Conservation (phyloP, 2,797 vertebrate species). For the Acrocephalus scirpaceus region DNA sequence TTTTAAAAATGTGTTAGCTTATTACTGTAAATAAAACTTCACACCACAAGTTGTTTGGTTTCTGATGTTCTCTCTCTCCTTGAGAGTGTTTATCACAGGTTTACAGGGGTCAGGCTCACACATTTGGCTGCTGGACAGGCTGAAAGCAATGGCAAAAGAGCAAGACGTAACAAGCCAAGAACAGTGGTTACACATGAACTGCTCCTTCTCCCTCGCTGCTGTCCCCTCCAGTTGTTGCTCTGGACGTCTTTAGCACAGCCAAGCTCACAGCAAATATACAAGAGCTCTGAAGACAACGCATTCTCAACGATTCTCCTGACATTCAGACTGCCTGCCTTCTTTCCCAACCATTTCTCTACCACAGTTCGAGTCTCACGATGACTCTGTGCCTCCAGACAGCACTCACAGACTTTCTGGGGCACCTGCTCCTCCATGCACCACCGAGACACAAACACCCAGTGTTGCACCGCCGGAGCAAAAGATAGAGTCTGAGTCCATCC, state of each 20-base stretch:
- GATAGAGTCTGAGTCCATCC: not conserved
- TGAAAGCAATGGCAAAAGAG: not conserved
- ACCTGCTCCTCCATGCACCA: fast-evolving
- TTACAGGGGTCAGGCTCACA: not conserved
- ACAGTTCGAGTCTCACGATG: not conserved
- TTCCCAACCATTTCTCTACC: not conserved
- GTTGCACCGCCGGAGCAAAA: fast-evolving
- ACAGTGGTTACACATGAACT: not conserved
- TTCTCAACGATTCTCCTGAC: not conserved
- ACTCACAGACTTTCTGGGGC: not conserved
- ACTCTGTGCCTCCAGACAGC: not conserved
- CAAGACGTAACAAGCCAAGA: fast-evolving
- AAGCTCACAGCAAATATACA: fast-evolving
- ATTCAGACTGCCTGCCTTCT: not conserved
- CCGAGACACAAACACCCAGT: not conserved
- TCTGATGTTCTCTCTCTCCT: not conserved
- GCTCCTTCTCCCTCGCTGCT: not conserved
- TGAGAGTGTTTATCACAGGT: not conserved
- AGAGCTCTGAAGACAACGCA: not conserved
- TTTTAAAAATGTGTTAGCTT: not conserved
- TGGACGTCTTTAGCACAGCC: not conserved
- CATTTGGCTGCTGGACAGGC: not conserved
- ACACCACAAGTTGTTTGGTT: not conserved
- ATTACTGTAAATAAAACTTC: not conserved
- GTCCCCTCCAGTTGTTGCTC: not conserved